phyloP scores from a whole-genome alignment of 2,113 vertebrate genomes.

The Halcyon malimbica region DNA sequence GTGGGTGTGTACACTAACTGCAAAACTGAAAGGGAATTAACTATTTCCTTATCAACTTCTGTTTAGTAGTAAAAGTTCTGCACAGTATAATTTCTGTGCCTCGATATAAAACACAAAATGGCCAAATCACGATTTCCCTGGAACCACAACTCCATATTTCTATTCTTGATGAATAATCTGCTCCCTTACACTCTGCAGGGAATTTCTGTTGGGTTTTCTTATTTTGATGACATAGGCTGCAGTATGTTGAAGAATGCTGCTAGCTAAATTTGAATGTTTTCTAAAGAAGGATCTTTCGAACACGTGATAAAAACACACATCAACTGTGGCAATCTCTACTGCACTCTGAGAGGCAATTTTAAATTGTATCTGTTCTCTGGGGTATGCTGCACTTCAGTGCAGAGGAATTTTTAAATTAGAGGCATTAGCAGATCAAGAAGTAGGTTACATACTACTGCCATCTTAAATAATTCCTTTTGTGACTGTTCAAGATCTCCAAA shows the following conservation, averaged over 20 bases:
- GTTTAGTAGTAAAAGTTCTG: background rate
- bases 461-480: background rate
- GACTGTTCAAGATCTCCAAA: background rate
- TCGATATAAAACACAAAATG: background rate
- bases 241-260: background rate
- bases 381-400: background rate
- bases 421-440: background rate
- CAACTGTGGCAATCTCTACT: background rate
- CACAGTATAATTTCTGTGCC: background rate
- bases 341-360: background rate
- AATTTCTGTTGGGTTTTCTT: background rate
- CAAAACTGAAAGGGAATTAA: constrained; percentile 59
- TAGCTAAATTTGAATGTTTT: background rate
- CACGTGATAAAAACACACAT: background rate
- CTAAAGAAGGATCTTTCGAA: background rate
- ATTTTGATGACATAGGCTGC: background rate
- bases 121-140: background rate
- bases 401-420: background rate
- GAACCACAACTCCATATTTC: background rate
- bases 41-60: constrained; percentile 49
- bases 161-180: background rate
- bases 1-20: constrained; percentile 68
- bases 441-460: background rate
- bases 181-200: background rate
- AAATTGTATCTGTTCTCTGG: background rate